These are phyloP conservation scores for Homarus gammarus DNA, from an alignment of 2,888 invertebrate species.

Conservation along the genomic window DNA sequence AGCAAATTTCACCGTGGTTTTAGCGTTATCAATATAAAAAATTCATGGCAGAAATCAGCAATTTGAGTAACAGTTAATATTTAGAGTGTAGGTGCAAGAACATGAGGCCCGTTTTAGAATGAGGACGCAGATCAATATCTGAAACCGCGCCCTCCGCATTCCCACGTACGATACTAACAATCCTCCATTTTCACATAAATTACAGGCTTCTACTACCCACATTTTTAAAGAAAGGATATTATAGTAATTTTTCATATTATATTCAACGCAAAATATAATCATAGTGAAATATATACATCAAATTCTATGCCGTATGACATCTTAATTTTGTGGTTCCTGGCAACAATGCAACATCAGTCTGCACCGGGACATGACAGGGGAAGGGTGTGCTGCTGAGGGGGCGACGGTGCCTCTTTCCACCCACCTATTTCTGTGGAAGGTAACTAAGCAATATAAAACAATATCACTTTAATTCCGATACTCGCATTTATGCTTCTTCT, in stretches of 20 bases:
- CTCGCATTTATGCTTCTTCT: too few relatives aligned
- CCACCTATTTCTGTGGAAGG: background rate
- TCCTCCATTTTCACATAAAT: background rate
- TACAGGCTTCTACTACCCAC: background rate
- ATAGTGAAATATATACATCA: background rate
- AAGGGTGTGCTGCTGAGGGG: background rate
- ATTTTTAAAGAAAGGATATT: background rate
- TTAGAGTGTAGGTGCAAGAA: conserved; percentile 29
- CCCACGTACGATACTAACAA: conserved; percentile 40
- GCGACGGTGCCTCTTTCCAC: conserved; percentile 8
- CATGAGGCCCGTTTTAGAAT: conserved; percentile 26
- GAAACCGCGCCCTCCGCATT: conserved; percentile 41
- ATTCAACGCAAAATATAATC: background rate
- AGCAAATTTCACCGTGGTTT: background rate
- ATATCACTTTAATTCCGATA: too few relatives aligned
- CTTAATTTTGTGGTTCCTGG: conserved; percentile 30
- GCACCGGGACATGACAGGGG: background rate
- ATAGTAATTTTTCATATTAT: background rate
- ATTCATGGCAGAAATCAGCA: background rate
- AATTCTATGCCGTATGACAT: background rate
- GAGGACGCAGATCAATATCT: conserved; percentile 45
- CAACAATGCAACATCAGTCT: conserved; percentile 38
- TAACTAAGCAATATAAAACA: background rate
- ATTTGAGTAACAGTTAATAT: conserved; percentile 22
- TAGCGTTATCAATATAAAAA: background rate